A percentile compares a stretch with the other conserved stretches of the same genome.
Evolutionary conservation across 2,888 invertebrate species (phyloP).

Genomic region (Serrognathus titanus): DNA sequence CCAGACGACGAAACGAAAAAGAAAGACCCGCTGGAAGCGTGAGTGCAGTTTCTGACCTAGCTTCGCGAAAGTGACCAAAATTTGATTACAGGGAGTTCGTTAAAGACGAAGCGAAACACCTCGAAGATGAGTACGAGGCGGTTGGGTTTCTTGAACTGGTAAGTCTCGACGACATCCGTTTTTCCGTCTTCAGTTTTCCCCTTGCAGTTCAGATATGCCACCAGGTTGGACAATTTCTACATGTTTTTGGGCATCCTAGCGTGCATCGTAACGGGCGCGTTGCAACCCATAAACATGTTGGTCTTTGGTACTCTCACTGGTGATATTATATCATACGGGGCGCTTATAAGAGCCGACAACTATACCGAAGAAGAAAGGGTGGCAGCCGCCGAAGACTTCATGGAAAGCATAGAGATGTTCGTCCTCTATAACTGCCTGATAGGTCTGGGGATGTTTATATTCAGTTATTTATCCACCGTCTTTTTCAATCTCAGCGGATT

Average conservation of each 20-base stretch:
- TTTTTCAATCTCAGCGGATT: constrained; percentile 69
- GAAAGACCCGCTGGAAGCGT: constrained; percentile 1
- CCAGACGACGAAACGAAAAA: not conserved
- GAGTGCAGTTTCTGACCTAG: not conserved
- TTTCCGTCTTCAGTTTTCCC: not conserved
- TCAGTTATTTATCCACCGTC: constrained; percentile 64
- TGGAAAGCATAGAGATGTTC: constrained; percentile 55
- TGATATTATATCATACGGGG: constrained; percentile 52
- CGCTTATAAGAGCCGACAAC: not conserved
- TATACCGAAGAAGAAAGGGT: constrained; percentile 23
- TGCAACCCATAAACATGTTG: constrained; percentile 65
- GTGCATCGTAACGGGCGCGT: constrained; percentile 58
- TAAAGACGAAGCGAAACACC: constrained; percentile 10
- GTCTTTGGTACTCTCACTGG: constrained; percentile 64
- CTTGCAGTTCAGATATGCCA: constrained; percentile 66
- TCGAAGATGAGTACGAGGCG: constrained; percentile 19
- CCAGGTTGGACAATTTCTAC: constrained; percentile 55
- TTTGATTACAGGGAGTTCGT: constrained; percentile 11
- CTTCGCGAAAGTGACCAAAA: constrained; percentile 21
- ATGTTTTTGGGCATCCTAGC: constrained; percentile 57
- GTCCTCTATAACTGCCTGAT: constrained; percentile 61
- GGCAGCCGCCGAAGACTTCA: constrained; percentile 46
- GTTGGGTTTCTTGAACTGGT: constrained; percentile 32
- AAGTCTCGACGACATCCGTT: constrained; percentile 4
- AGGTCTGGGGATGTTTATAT: constrained; percentile 58